These are phyloP conservation scores for Cryptoblepharus egeriae DNA, from an alignment of 2,797 vertebrate genomes.

Conservation along the genomic window DNA sequence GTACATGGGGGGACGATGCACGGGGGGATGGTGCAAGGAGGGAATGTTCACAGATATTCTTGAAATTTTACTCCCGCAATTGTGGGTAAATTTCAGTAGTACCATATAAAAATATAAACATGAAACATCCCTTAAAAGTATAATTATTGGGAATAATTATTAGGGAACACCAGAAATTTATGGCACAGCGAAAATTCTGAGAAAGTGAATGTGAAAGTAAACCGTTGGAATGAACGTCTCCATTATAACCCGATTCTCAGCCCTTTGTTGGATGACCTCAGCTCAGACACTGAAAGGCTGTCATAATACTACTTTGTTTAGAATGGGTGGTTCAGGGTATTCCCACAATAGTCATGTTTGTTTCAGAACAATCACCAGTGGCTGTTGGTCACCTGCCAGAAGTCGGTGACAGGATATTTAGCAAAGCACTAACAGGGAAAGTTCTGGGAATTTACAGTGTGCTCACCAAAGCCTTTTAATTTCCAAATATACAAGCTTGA, in stretches of 20 bases:
- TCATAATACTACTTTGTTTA: not conserved
- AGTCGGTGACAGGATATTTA: not conserved
- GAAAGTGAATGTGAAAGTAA: not conserved
- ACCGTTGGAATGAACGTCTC: not conserved
- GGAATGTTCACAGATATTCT: too few species aligned
- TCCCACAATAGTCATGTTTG: not conserved
- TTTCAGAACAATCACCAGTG: not conserved
- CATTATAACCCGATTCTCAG: not conserved
- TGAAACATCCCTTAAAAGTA: too few species aligned
- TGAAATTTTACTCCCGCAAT: too few species aligned
- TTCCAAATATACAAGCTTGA: not conserved
- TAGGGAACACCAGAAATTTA: too few species aligned
- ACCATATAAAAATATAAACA: too few species aligned
- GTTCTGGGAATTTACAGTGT: not conserved
- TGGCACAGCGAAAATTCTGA: not conserved
- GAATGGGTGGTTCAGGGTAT: not conserved
- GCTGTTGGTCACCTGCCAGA: not conserved
- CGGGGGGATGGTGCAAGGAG: too few species aligned
- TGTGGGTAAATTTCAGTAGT: too few species aligned
- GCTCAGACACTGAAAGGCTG: not conserved
- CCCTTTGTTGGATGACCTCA: not conserved
- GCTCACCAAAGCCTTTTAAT: not conserved
- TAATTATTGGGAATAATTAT: not conserved
- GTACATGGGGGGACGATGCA: too few species aligned
- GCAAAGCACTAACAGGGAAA: not conserved